Conservation (phyloP, 2,113 vertebrate genomes). For the Oophaga pumilio region DNA sequence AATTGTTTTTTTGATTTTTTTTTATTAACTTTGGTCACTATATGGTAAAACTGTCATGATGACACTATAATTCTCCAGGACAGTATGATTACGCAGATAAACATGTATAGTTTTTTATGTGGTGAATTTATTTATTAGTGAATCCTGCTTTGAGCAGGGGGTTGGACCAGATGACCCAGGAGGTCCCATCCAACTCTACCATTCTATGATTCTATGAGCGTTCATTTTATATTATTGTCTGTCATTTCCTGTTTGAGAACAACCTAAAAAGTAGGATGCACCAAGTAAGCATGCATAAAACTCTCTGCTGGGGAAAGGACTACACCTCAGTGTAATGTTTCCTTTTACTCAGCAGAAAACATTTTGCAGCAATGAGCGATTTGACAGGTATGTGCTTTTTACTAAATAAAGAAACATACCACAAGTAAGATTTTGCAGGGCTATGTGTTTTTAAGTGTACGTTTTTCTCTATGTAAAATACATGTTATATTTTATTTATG, state of each 20-base stretch:
- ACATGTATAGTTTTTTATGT: no score
- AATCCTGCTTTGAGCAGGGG: no score
- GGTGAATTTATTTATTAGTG: no score
- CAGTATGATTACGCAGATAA: no score
- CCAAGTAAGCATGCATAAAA: constrained; percentile 2
- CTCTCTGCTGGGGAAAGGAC: not conserved
- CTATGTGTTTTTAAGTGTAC: not conserved
- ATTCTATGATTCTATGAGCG: no score
- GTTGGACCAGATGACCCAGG: no score
- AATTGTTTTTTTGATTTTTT: no score
- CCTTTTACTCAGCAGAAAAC: constrained; percentile 11
- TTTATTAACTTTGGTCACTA: no score
- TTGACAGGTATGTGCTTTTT: not conserved
- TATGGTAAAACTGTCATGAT: no score
- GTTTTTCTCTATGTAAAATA: not conserved
- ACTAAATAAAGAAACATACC: not conserved
- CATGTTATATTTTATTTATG: not conserved
- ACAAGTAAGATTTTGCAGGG: not conserved
- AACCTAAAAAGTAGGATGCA: constrained; percentile 18
- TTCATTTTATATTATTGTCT: no score
- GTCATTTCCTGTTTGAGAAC: constrained; percentile 38
- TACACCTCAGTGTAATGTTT: not conserved
- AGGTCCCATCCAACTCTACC: no score
- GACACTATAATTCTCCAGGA: no score
- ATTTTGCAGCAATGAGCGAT: not conserved